These are phyloP conservation scores for Elgaria multicarinata DNA, from an alignment of 2,113 vertebrate genomes.

Conservation along the genomic window DNA sequence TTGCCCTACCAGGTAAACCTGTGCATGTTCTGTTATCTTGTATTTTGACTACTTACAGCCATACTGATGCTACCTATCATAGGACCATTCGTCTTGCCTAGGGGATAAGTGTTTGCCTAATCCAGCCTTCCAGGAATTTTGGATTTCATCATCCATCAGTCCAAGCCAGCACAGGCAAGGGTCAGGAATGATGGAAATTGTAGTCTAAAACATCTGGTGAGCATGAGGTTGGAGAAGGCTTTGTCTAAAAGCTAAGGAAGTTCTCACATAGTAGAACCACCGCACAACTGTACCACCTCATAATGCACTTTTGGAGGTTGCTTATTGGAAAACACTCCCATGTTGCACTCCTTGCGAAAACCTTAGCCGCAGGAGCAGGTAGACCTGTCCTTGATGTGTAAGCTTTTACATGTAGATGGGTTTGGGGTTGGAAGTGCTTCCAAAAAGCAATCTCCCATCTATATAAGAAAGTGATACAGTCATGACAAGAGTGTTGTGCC, in stretches of 20 bases:
- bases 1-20: slow-evolving; percentile 93
- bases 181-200: too few species aligned
- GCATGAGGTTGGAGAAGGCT: too few species aligned
- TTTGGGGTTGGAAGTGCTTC: neutral
- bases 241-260: neutral
- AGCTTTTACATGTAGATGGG: neutral
- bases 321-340: neutral
- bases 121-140: too few species aligned
- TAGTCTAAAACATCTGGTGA: too few species aligned
- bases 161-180: too few species aligned
- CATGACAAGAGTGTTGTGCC: neutral
- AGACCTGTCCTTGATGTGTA: neutral
- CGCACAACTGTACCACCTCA: neutral
- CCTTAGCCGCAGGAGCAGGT: neutral
- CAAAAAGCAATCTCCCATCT: neutral
- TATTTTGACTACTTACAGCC: neutral
- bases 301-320: neutral
- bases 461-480: neutral
- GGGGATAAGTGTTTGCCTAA: too few species aligned
- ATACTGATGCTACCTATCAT: neutral
- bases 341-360: neutral
- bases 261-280: neutral
- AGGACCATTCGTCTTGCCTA: neutral
- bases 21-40: slow-evolving; percentile 27
- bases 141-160: too few species aligned